phyloP scores from a whole-genome alignment of 2,113 vertebrate species.

The Pimephales promelas region DNA sequence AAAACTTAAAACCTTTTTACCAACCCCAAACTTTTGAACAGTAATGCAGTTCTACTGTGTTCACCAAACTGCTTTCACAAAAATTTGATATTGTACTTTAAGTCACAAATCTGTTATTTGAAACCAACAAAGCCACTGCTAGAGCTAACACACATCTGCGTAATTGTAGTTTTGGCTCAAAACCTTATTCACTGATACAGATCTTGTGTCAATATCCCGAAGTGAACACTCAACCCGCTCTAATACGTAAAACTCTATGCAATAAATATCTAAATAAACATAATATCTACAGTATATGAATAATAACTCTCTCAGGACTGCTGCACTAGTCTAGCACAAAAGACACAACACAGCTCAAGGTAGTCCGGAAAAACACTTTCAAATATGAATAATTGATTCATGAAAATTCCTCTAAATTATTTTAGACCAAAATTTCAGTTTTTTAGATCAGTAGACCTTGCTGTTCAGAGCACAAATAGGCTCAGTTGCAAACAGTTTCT shows the following conservation, averaged over 20 bases:
- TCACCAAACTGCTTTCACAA: not conserved
- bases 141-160: not conserved
- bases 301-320: not conserved
- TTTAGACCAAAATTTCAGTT: not conserved
- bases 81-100: not conserved
- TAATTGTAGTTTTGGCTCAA: not conserved
- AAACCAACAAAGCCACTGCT: not conserved
- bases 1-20: not conserved
- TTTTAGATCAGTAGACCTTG: not conserved
- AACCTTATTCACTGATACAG: not conserved
- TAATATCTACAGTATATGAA: not conserved
- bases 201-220: not conserved
- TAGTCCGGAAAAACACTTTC: not conserved
- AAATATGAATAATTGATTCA: slow-evolving; percentile 2
- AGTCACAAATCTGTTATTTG: not conserved
- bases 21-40: not conserved
- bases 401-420: not conserved
- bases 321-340: not conserved
- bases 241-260: too few species aligned
- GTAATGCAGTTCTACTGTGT: not conserved
- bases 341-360: not conserved
- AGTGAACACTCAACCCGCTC: not conserved
- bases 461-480: slow-evolving; percentile 9
- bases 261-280: not conserved
- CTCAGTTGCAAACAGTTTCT: slow-evolving; percentile 24